phyloP scores from a whole-genome alignment of 2,113 vertebrate genomes.

The Cochlearius cochlearius region DNA sequence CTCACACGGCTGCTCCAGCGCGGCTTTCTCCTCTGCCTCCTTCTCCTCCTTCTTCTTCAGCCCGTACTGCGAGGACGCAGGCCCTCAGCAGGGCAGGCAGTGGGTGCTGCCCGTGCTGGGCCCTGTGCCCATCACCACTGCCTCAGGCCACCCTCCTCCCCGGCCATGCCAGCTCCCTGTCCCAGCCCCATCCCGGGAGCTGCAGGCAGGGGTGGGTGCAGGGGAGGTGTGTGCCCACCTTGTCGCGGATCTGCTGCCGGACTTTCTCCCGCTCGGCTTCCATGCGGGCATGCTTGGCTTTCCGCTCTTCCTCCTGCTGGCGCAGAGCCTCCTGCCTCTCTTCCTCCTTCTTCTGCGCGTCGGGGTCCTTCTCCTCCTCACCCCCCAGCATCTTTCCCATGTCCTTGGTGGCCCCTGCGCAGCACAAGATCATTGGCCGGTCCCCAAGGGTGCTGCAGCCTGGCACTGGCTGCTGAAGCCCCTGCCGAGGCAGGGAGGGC shows the following conservation, averaged over 20 bases:
- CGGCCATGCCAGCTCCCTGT: background rate
- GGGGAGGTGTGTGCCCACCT: conserved; percentile 75
- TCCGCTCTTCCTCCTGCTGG: conserved; percentile 96
- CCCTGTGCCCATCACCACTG: background rate
- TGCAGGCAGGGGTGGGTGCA: background rate
- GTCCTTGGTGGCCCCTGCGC: conserved; percentile 95
- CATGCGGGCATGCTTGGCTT: conserved; percentile 94
- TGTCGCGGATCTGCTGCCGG: conserved; percentile 96
- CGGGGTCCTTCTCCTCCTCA: conserved; percentile 96
- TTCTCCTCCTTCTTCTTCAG: conserved; percentile 99
- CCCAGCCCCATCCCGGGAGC: background rate
- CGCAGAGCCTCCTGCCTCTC: conserved; percentile 93
- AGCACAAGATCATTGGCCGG: background rate
- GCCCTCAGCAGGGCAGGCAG: background rate
- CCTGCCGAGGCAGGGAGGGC: background rate
- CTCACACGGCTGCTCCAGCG: conserved; percentile 95
- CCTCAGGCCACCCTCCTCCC: background rate
- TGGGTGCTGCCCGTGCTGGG: background rate
- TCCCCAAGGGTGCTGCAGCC: background rate
- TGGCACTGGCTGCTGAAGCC: background rate
- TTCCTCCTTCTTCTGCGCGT: conserved; percentile 95
- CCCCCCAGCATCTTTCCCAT: conserved; percentile 99
- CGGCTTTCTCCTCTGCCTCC: conserved; percentile 96
- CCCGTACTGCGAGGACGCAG: conserved; percentile 81
- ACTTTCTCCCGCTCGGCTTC: conserved; percentile 96